Conservation (phyloP, 2,888 invertebrate species). For the Polymixis lichenea region DNA sequence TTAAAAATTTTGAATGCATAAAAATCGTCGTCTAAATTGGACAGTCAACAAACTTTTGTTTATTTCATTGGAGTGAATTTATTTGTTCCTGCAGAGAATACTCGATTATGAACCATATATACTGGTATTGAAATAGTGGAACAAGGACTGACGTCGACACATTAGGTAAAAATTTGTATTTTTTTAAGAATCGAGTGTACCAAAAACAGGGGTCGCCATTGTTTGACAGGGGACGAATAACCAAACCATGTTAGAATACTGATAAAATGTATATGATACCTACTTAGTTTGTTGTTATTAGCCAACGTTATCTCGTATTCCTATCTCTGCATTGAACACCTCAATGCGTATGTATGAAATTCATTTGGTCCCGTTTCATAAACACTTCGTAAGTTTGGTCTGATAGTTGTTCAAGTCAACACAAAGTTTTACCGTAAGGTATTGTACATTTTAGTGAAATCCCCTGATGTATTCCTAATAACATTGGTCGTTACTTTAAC, state of each 20-base stretch:
- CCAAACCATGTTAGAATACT: constrained; percentile 67
- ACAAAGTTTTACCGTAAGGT: constrained; percentile 66
- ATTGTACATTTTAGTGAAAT: constrained; percentile 51
- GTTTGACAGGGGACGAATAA: constrained; percentile 84
- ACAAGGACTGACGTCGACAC: constrained; percentile 86
- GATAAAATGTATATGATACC: constrained; percentile 66
- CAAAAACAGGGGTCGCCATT: constrained; percentile 88
- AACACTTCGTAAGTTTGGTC: constrained; percentile 55
- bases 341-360: constrained; percentile 57
- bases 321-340: constrained; percentile 58
- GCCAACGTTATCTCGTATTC: constrained; percentile 70
- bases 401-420: constrained; percentile 54
- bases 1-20: constrained; percentile 85
- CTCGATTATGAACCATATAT: constrained; percentile 88
- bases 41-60: constrained; percentile 91
- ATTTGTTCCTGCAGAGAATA: constrained; percentile 84
- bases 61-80: constrained; percentile 87
- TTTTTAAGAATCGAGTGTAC: constrained; percentile 76
- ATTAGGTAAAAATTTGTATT: constrained; percentile 85
- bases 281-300: constrained; percentile 73
- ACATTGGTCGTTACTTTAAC: not conserved
- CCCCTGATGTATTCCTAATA: not conserved
- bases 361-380: constrained; percentile 58
- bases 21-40: constrained; percentile 87
- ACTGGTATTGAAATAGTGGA: constrained; percentile 86